These are phyloP conservation scores for Girardinichthys multiradiatus DNA, from an alignment of 2,113 vertebrate species.

Conservation along the genomic window DNA sequence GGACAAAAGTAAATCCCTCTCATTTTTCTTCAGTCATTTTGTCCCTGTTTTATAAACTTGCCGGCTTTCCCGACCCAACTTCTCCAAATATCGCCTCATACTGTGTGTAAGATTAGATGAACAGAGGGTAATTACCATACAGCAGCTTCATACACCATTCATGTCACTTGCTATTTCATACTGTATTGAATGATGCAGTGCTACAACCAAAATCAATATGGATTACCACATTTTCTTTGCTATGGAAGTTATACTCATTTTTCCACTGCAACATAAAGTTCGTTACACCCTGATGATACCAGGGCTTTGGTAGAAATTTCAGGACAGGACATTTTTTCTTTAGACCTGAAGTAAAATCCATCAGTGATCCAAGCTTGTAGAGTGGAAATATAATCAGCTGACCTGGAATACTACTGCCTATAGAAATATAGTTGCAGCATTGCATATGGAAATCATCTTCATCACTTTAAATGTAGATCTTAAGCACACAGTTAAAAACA, in stretches of 20 bases:
- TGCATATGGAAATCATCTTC: no score
- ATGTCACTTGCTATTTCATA: constrained; percentile 24
- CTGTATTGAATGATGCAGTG: constrained; percentile 30
- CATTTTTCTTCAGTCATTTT: constrained; percentile 14
- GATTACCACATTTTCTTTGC: constrained; percentile 19
- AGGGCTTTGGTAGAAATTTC: background rate
- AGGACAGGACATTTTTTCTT: background rate
- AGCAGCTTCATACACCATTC: constrained; percentile 30
- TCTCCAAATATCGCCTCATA: constrained; percentile 10
- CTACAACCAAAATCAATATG: constrained; percentile 15
- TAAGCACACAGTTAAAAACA: no score
- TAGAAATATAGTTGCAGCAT: no score
- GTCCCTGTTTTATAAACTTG: constrained; percentile 12
- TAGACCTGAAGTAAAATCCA: background rate
- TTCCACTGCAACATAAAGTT: background rate
- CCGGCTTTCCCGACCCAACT: constrained; percentile 6
- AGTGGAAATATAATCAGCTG: no score
- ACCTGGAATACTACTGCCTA: no score
- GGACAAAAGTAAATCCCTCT: constrained; percentile 15
- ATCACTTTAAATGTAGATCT: no score
- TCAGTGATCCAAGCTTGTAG: background rate
- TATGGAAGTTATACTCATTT: background rate
- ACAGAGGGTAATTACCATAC: constrained; percentile 58
- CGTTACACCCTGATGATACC: background rate
- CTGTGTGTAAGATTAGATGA: constrained; percentile 52